phyloP scores from a whole-genome alignment of 2,888 invertebrate species.

The Diarsia mendica region DNA sequence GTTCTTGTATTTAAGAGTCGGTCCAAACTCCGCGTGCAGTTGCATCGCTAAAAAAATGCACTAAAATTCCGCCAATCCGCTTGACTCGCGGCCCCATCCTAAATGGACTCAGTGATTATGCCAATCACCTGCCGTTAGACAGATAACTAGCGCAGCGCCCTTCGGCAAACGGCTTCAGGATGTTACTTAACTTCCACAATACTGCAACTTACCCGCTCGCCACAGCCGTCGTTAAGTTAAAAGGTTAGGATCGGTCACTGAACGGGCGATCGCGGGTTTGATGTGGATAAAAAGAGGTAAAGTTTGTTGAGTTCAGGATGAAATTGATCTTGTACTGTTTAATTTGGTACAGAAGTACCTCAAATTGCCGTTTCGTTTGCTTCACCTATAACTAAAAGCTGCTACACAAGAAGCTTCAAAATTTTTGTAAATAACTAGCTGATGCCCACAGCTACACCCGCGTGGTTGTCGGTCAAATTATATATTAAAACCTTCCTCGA shows the following conservation, averaged over 20 bases:
- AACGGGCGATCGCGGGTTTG: constrained; percentile 6
- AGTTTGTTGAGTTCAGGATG: neutral
- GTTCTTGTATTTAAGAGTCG: no score
- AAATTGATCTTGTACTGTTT: neutral
- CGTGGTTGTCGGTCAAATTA: no score
- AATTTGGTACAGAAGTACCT: neutral
- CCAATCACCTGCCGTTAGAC: constrained; percentile 66
- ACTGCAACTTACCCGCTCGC: constrained; percentile 54
- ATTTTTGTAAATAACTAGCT: no score
- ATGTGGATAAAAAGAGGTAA: neutral
- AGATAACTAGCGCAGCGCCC: constrained; percentile 61
- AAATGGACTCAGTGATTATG: constrained; percentile 62
- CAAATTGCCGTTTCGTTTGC: no score
- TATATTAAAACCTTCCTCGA: no score
- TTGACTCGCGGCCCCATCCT: constrained; percentile 22
- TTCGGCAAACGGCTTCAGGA: constrained; percentile 57
- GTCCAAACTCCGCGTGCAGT: neutral
- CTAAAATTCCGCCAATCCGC: constrained; percentile 8
- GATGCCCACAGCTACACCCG: no score
- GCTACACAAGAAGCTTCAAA: no score
- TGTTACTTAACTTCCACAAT: constrained; percentile 63
- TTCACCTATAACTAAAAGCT: no score
- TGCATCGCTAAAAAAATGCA: neutral
- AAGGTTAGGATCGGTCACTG: constrained; percentile 46
- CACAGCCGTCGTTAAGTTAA: constrained; percentile 62